Base-by-base conservation (phyloP, 1,140 invertebrate genomes). In the Ceratina australensis region DNA sequence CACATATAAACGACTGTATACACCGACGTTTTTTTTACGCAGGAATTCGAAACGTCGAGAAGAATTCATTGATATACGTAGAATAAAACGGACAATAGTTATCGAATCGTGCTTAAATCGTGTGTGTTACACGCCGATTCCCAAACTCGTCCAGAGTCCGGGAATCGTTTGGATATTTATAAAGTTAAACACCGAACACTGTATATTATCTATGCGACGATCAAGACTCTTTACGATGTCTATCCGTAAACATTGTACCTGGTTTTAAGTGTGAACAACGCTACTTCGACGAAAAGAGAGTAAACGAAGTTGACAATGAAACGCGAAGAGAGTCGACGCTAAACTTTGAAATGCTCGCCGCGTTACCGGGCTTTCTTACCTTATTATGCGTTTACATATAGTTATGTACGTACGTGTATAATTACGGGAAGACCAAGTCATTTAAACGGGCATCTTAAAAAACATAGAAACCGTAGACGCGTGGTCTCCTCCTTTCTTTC, bases 221-320 rank as follows among this genome's bases (percentile, higher is more conserved):
- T 73, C 54, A 72, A 80, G 60, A 69, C 42, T n/a, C n/a, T 54
- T 64, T 76, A 64, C 72, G 74, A 54, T 83, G 54, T 71, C 33
- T 84, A 76, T 83, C 22, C 78, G 83, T 67, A 73, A 83, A 84
- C 56, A 80, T 83, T 83, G 82, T 84, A 83, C 82, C 82, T 80
- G 81, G 63, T 83, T 83, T 84, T 77, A 83, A 84, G 78, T 83
- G 67, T 74, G 63, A 72, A 81, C 60, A 72, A 81, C 60, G 67
- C 80, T 54, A 61, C 50, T 54, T 66, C 73, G 33, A 47, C 15
- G 15, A 65, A 8, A n/a, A 26, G 52, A 28, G 8, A 18, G 50
- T 64, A 61, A 16, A 63, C 8, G n/a, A n/a, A 42, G 57, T 42
- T 56, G 59, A 42, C 24, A 18, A 69, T 24, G 28, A 76, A 60